Base-by-base conservation (phyloP, 2,888 invertebrate genomes). In the Gasteruption jaculator region DNA sequence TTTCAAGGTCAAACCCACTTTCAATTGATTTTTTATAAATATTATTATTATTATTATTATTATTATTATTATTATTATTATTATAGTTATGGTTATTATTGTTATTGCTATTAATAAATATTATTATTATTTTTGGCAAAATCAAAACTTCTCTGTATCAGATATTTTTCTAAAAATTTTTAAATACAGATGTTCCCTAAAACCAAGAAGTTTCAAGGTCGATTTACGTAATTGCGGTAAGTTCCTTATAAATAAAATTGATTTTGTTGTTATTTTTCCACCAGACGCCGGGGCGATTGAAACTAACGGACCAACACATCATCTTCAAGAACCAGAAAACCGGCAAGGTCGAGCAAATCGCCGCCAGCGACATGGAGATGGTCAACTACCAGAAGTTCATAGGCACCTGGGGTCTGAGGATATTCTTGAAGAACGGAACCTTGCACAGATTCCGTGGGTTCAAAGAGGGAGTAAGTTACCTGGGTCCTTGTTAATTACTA, bases 311-410 rank as follows among this genome's bases (percentile, higher is more conserved):
- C 51, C 86, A 89, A 62, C 83, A 82, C 57, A 85, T 97, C 22
- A 79, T 89, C 33, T 99, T 95, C 68, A 96, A 96, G 71, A 96
- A 95, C 71, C 86, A 81, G 51, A 94, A 92, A 73, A 97, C 96
- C 1, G 97, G 97, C 2, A 95, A 94, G 73, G 90, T 95, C 1
- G 95, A 95, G 64, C 91, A 92, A 65, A 83, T 96, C 50, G 76
- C 81, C 22, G 78, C 85, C 0, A 74, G 79, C 33, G 96, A 97
- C 54, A 86, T 99, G 60, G 93, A 95, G 38, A 73, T 86, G 41
- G 89, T 92, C 0, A 89, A 91, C 68, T 96, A 94, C 77, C 88
- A 95, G 67, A 86, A 90, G 61, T 84, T 99, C 56, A 89, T 93
- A 22, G 87, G 91, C 14, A 85, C 85, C 1, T 89, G 88, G 82